Evolutionary conservation across 2,113 vertebrate genomes (phyloP), one percentile per base, ranked within the genome.

Genomic region (Phodopus roborovskii): DNA sequence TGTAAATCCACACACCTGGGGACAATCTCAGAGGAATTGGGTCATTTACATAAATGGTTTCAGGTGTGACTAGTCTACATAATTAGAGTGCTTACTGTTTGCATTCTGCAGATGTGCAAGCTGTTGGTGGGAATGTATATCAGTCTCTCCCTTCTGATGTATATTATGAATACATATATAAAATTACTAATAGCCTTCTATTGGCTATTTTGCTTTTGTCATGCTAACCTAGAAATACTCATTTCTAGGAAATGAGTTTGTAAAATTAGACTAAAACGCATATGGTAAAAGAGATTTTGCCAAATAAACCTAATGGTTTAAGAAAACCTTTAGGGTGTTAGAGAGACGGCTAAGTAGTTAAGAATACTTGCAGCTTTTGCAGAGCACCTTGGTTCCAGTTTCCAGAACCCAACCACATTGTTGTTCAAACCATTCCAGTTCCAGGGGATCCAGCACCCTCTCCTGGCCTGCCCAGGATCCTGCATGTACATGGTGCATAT

Each of bases 31-130:
- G 85, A 91, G 86, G 83, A 92, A 87, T 42, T 78, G 58, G 64
- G 7, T 11, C 16, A 93, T 85, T 90, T 93, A 77, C 95, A 91
- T 93, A 95, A 94, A 81, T n/a, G 82, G 68, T 66, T 96, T 89
- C 93, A 96, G 89, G 83, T 93, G 94, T 93, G 89, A 92, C 82
- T 78, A 50, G 73, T 86, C 39, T 11, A 42, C 56, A 28, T 79
- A n/a, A 96, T 96, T 78, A 92, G 82, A n/a, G 53, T 42, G 62
- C 81, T 91, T 85, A 88, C 62, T 4, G 42, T 78, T 91, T 82
- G 77, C 26, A 68, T 91, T 83, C 88, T 92, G 71, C 94, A 95
- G 86, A 75, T 89, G 68, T 75, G 56, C 12, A 45, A n/a, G 68
- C 58, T 88, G 36, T 13, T 39, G 20, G 20, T 82, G 24, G 36